Base-by-base conservation (phyloP, 1,140 invertebrate species). In the Varroa destructor region DNA sequence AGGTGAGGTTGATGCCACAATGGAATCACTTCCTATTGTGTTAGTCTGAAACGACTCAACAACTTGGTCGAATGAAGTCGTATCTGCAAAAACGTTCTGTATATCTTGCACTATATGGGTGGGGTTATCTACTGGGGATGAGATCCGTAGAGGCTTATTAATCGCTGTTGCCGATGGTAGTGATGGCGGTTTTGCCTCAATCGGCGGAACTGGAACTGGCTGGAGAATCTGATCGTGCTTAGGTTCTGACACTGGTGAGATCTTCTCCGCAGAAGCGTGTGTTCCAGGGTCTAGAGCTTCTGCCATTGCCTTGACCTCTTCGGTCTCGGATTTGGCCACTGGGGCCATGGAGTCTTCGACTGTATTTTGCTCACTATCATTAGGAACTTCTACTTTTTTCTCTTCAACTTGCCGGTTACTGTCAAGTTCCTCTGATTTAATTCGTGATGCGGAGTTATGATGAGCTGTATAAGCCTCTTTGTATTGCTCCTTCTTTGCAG, bases 221-320 rank as follows among this genome's bases (percentile, higher is more conserved):
- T 67, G 10, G 5, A 67, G 37, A 40, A 67, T 67, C 61, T 67
- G 61, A 46, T 67, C 36, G 61, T 67, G 61, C 46, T 67, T 67
- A 12, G 61, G 61, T 8, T 67, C 14, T 10, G 61, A 37, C 1
- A 37, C 61, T n/a, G 61, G 61, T 37, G 61, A 67, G 46, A 67
- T 67, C 37, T 67, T 67, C 40, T 37, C 40, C 61, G 14, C 40
- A 10, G 40, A 3, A 51, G 46, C 46, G 46, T 3, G 46, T 51
- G 8, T 51, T 51, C 4, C 57, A 5, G 57, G 40, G 57, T 58
- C 40, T 12, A 58, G 25, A 3, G 40, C 40, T 42, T 58, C 57
- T 3, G 12, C 57, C 3, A 12, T 58, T 58, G 6, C 57, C 40
- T 42, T 58, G 25, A 12, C 57, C 12, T 58, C 25, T 42, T 36